phyloP scores from a whole-genome alignment of 2,113 vertebrate genomes.

The Cromileptes altivelis region DNA sequence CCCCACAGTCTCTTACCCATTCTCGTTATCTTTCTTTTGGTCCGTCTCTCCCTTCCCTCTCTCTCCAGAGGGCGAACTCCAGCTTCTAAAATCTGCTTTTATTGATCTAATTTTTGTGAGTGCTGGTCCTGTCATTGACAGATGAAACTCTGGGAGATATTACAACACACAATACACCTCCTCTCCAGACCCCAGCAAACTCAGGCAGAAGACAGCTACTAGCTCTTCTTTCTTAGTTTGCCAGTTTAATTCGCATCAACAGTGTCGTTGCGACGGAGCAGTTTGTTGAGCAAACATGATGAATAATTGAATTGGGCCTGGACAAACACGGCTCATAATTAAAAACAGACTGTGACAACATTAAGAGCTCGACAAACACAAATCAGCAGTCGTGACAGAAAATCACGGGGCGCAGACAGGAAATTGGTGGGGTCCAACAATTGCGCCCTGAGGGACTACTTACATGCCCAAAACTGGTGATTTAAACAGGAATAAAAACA shows the following conservation, averaged over 20 bases:
- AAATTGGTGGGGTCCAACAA: conserved; percentile 23
- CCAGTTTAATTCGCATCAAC: conserved; percentile 9
- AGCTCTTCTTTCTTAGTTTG: conserved; percentile 9
- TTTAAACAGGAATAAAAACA: conserved; percentile 39
- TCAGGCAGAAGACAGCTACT: neutral
- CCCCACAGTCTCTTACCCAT: conserved; percentile 5
- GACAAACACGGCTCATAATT: conserved; percentile 61
- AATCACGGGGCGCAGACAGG: neutral
- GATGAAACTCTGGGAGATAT: conserved; percentile 29
- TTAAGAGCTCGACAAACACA: conserved; percentile 32
- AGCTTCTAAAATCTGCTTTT: conserved; percentile 22
- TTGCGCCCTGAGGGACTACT: conserved; percentile 22
- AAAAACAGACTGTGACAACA: conserved; percentile 63
- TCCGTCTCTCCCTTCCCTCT: conserved; percentile 3
- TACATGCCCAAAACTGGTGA: neutral
- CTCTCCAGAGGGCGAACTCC: neutral
- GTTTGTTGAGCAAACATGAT: conserved; percentile 50
- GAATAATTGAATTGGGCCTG: conserved; percentile 64
- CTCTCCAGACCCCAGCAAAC: neutral
- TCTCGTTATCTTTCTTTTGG: conserved; percentile 14
- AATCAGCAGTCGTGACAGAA: conserved; percentile 13
- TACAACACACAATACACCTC: conserved; percentile 11
- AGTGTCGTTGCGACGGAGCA: neutral
- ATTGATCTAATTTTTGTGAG: conserved; percentile 22
- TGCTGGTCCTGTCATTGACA: neutral